Evolutionary conservation across 1,140 invertebrate genomes (phyloP), one percentile per base, ranked within the genome.

Genomic region (Nixonia krombeini): DNA sequence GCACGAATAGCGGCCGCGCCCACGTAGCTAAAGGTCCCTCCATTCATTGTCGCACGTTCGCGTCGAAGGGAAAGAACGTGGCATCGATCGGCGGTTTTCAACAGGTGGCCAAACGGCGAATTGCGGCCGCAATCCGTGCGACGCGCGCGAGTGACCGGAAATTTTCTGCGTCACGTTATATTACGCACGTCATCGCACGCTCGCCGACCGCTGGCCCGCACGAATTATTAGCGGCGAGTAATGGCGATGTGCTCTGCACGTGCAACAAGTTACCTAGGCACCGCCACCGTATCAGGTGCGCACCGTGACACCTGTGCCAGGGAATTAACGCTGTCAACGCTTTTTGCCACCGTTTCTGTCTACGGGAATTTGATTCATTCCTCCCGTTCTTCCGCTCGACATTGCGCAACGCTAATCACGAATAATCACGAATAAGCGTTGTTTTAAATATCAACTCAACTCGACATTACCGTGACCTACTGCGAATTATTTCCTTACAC

Each of bases 201-300:
- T 26, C 15, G 2, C 15, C 64, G 29, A 66, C 61, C 71, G 67
- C 47, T 59, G 70, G 40, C 47, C 47, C 41, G 38, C 63, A 70
- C 65, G 71, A 76, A 78, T 77, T 56, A 67, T 67, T 77, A 78
- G 68, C 62, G 58, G 41, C 51, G 40, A 51, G 65, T 73, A 73
- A 74, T 74, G 74, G 44, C 49, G 58, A 21, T 21, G 50, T 37
- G 35, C 45, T 26, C 35, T 44, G 65, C 47, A 40, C 62, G 67
- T 65, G 74, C 70, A 78, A 78, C 74, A 75, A 73, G 76, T 76
- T 66, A 66, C 33, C 9, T 64, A 45, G 70, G 28, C 9, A 68
- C 73, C n/a, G n/a, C n/a, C n/a, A n/a, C n/a, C n/a, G n/a, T n/a
- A 78, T 80, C 76, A 80, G 76, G 76, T 78, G 76, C 65, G 42